Evolutionary conservation across 2,888 invertebrate species (phyloP), one percentile per base, ranked within the genome.

Genomic region (Anodontia alba): DNA sequence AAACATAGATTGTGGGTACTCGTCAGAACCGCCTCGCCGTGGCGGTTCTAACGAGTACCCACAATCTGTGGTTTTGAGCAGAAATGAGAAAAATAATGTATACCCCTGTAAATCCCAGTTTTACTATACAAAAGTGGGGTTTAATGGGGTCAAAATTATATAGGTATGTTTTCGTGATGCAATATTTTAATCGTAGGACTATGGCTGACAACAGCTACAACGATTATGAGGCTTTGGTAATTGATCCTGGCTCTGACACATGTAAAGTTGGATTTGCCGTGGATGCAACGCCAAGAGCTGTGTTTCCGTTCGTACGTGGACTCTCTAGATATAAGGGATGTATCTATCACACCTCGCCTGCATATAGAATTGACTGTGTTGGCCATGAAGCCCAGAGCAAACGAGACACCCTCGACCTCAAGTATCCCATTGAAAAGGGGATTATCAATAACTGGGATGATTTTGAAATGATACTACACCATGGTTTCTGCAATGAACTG

Each of bases 201-300:
- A n/a, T n/a, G n/a, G n/a, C n/a, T n/a, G n/a, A n/a, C n/a, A n/a
- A n/a, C n/a, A n/a, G n/a, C n/a, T n/a, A n/a, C n/a, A n/a, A n/a
- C n/a, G n/a, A n/a, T n/a, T n/a, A n/a, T n/a, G n/a, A n/a, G n/a
- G 93, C 93, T 73, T 84, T 93, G 72, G 93, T 93, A 71, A 90
- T 93, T 66, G 98, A 98, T 96, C 96, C 97, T 95, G 98, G 98
- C 82, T 98, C 98, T 93, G 97, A 97, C 31, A 90, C 89, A 90
- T 91, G 91, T 84, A 91, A 91, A 78, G 90, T 90, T 66, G 91
- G 91, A 57, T 91, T 91, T 78, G 89, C 90, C 62, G 90, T 90
- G 42, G 91, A 91, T 75, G 91, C 89, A 77, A 90, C 91, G 38
- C 91, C 90, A n/a, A 84, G 90, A 54, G 89, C 89, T 67, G 90